Evolutionary conservation across 2,888 invertebrate genomes (phyloP).

Genomic region (Dolichomitus sp.): DNA sequence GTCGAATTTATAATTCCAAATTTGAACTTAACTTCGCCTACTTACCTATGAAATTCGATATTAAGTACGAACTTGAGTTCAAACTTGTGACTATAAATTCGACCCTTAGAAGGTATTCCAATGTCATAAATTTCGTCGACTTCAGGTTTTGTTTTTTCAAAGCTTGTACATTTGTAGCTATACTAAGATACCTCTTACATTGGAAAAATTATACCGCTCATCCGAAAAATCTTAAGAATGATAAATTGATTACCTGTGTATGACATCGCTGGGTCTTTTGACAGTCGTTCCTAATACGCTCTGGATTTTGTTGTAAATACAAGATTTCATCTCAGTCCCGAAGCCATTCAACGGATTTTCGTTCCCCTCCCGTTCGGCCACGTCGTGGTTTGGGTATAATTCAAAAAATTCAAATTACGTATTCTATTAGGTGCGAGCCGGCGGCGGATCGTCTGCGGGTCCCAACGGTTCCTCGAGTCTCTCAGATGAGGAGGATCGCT

Average conservation of each 20-base stretch:
- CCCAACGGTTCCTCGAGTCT: not conserved
- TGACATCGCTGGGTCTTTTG: not conserved
- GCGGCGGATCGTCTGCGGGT: slow-evolving; percentile 56
- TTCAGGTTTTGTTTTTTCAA: not conserved
- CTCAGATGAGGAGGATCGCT: slow-evolving; percentile 26
- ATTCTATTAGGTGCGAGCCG: slow-evolving; percentile 82
- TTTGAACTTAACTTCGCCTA: too few species aligned
- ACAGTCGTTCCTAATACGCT: not conserved
- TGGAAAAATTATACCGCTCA: not conserved
- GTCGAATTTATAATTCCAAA: too few species aligned
- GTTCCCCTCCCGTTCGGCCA: slow-evolving; percentile 24
- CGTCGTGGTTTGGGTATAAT: slow-evolving; percentile 59
- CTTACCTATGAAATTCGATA: too few species aligned
- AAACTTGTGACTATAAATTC: not conserved
- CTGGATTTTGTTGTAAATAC: slow-evolving; percentile 17
- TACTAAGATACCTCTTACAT: not conserved
- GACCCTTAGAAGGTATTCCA: not conserved
- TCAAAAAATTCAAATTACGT: slow-evolving; percentile 82
- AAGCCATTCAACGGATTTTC: not conserved
- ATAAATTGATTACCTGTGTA: slow-evolving; percentile 77
- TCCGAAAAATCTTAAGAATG: slow-evolving; percentile 72
- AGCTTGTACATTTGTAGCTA: not conserved
- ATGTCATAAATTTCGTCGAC: not conserved
- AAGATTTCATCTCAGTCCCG: not conserved
- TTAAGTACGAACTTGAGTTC: too few species aligned